Evolutionary conservation across 2,888 invertebrate genomes (phyloP), one percentile per base, ranked within the genome.

Genomic region (Xiphydria camelus): DNA sequence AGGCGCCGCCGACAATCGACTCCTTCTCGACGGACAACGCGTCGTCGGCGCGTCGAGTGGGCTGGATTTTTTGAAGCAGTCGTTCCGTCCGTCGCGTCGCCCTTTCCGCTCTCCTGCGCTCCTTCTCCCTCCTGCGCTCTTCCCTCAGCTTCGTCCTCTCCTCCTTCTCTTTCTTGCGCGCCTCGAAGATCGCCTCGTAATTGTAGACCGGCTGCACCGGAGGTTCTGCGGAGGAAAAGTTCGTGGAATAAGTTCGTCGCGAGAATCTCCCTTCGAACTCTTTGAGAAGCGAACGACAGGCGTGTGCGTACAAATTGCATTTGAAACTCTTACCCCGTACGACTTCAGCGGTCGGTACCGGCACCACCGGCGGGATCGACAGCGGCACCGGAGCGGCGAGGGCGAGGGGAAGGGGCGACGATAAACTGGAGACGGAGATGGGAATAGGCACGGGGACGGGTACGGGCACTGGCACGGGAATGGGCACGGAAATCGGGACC

Each of bases 111-210:
- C 62, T 68, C 14, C 62, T 61, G 12, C 64, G 58, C 34, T 73
- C 73, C 36, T 71, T 73, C 19, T 73, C 73, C 15, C 62, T 67
- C 5, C 68, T 57, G 2, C 58, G 62, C 4, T 67, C 55, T 9
- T 72, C 73, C 1, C 69, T 57, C 17, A 61, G 9, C 15, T 61
- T 61, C 32, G 72, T 73, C 1, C 74, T 71, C 29, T 75, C 75
- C 19, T 74, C 73, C 17, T 64, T 64, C 22, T 74, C 73, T 10
- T 66, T 64, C 6, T 66, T 65, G 0, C 75, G 68, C 1, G 58
- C 62, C 33, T 75, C 75, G 12, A 75, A 55, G 20, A 75, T 75
- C 1, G 68, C 75, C 22, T 75, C 74, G 22, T 75, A 75, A 48
- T 75, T 73, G 32, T 75, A 75, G 1, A 73, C 69, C 0, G 75